Conservation (phyloP, 1,140 invertebrate genomes). For the Mactra quadrangularis region DNA sequence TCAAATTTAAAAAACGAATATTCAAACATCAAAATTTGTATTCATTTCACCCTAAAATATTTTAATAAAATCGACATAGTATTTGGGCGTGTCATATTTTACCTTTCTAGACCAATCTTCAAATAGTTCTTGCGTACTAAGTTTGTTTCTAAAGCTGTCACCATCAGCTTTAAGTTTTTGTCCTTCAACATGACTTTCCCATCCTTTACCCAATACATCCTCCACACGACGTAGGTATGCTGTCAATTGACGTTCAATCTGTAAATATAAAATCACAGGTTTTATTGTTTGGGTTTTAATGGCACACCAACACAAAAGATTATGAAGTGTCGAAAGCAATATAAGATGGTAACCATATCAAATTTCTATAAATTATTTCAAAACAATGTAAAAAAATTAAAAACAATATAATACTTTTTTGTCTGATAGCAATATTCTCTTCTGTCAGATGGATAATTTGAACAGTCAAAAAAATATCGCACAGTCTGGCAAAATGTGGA, state of each 20-base stretch:
- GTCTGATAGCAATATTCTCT: too few species aligned
- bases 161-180: slow-evolving; percentile 99
- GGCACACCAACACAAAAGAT: too few species aligned
- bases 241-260: slow-evolving; percentile 98
- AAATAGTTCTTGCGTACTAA: slow-evolving; percentile 98
- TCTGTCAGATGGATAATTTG: too few species aligned
- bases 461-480: too few species aligned
- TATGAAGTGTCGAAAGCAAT: not conserved
- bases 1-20: too few species aligned
- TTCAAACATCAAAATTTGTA: too few species aligned
- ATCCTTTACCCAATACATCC: slow-evolving; percentile 98
- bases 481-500: too few species aligned
- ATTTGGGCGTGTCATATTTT: too few species aligned
- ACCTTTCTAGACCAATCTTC: slow-evolving; percentile 94
- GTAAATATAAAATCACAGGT: slow-evolving; percentile 30
- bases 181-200: slow-evolving; percentile 99
- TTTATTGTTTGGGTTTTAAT: too few species aligned
- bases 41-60: too few species aligned
- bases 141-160: slow-evolving; percentile 97
- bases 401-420: too few species aligned
- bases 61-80: too few species aligned
- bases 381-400: slow-evolving; percentile 9
- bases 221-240: slow-evolving; percentile 98
- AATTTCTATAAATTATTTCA: not conserved
- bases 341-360: not conserved